Base-by-base conservation (phyloP, 2,113 vertebrate genomes). In the Dicrurus megarhynchus region DNA sequence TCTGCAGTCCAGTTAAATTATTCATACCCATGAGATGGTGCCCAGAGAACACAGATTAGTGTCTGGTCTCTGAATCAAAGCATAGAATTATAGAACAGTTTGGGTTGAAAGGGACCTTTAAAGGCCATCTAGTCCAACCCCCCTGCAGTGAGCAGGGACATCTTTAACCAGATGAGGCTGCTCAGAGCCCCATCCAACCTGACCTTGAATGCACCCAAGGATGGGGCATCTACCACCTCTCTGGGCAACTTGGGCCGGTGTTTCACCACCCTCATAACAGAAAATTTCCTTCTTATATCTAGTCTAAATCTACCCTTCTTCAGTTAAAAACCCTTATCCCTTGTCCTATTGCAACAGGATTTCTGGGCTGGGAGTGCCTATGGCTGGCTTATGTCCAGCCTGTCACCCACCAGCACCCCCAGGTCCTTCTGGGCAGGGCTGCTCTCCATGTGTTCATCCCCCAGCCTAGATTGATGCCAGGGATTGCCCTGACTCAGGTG, bases 1-100 rank as follows among this genome's bases (percentile, higher is more conserved):
- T 93, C 75, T 94, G 59, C 75, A 67, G 67, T 50, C 32, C 42
- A 12, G 19, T 59, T 96, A 74, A 90, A 90, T 93, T 95, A 93
- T 91, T 94, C 46, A 87, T 84, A 68, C 24, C 33, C 46, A 16
- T 78, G 71, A 90, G 64, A 27, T 63, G 35, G 28, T 83, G 50
- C 47, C 50, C 50, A 70, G 59, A 59, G 71, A 74, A 70, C 53
- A 50, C 30, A 82, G 67, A 79, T 83, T 57, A 69, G 27, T 90
- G 27, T 73, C 91, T 76, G 41, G 24, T 87, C 39, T 93, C 57
- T 82, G 30, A 46, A 9, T 6, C 1, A 3, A 91, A 87, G 61
- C 53, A 42, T 10, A 77, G 65, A 88, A 61, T 67, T 37, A 37
- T 8, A 78, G 69, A 77, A 67, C 15, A 50, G 47, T 89, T 77